A percentile compares a stretch with the other conserved stretches of the same genome.
phyloP scores from a whole-genome alignment of 2,113 vertebrate genomes.

The Shinisaurus crocodilurus region DNA sequence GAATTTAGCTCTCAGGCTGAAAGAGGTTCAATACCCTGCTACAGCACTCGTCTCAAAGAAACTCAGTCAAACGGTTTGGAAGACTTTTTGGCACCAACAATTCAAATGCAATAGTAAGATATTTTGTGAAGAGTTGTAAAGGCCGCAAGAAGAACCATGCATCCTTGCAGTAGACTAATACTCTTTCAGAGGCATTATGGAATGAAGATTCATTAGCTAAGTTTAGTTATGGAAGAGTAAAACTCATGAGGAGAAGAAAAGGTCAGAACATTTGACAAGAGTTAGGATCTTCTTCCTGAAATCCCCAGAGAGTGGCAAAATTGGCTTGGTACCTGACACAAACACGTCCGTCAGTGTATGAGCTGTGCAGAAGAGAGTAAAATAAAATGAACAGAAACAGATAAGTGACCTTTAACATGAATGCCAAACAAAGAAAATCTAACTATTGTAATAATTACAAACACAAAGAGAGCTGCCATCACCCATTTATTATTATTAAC shows the following conservation, averaged over 20 bases:
- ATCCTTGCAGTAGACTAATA: neutral
- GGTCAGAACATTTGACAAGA: constrained; percentile 4
- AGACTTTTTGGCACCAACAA: neutral
- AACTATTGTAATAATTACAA: neutral
- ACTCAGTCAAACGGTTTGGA: neutral
- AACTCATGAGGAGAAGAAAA: constrained; percentile 2
- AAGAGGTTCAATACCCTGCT: too few relatives aligned
- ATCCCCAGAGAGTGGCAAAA: constrained; percentile 3
- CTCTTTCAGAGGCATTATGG: neutral
- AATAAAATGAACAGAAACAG: constrained; percentile 6
- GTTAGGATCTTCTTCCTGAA: neutral
- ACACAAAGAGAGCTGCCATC: neutral
- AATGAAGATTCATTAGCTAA: constrained; percentile 16
- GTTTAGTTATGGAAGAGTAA: neutral
- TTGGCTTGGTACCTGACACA: neutral
- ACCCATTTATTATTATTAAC: neutral
- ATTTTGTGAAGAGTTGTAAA: neutral
- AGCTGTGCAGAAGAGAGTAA: neutral
- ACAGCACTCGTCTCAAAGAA: neutral
- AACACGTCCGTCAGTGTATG: constrained; percentile 15
- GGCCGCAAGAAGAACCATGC: neutral
- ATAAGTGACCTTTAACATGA: constrained; percentile 20
- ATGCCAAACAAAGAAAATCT: constrained; percentile 3
- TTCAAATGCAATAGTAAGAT: neutral
- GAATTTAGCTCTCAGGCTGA: too few relatives aligned